Evolutionary conservation across 2,113 vertebrate species (phyloP).

Genomic region (human): GRCh38 chr16:52276501-52277000

Average conservation of each 20-base stretch:
- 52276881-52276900: background rate
- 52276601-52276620: constrained; percentile 23
- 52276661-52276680: constrained; percentile 31
- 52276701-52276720: background rate
- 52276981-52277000: background rate
- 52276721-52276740: background rate
- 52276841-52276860: background rate
- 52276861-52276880: background rate
- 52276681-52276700: constrained; percentile 70
- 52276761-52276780: constrained; percentile 47
- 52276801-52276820: background rate
- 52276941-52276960: background rate
- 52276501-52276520: background rate
- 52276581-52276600: background rate
- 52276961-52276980: background rate
- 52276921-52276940: constrained; percentile 19
- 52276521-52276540: background rate
- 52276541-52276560: background rate
- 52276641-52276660: background rate
- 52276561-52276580: background rate
- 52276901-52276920: background rate
- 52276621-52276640: background rate
- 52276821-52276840: background rate
- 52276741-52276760: constrained; percentile 69
- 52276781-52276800: constrained; percentile 29